Base-by-base conservation (phyloP, 2,113 vertebrate species). In the Cyanoderma ruficeps region DNA sequence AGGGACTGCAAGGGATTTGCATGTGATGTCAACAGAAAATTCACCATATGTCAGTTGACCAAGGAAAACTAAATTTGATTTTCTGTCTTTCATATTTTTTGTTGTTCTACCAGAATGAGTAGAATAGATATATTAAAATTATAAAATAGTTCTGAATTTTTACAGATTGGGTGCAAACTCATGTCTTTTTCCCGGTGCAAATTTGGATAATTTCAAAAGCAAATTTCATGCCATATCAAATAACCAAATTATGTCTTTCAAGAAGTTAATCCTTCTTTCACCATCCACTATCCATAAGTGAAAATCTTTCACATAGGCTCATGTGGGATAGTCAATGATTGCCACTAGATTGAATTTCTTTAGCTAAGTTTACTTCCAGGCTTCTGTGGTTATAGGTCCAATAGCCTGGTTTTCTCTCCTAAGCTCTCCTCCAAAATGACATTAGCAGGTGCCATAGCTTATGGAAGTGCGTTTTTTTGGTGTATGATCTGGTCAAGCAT, bases 251-350 rank as follows among this genome's bases (percentile, higher is more conserved):
- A 21, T 19, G 20, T 75, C 20, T 44, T 49, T 85, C 24, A 85
- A 44, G 11, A 52, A 72, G 21, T 70, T 59, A 23, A 27, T 80
- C 15, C 14, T 33, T 67, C 91, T 72, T 72, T 46, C 37, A 70
- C 12, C 4, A 31, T 35, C 13, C 0, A 0, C 8, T 47, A 42
- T 31, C 9, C 0, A 0, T n/a, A 78, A 65, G 15, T 23, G 1
- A 72, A 69, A 94, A 52, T 44, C 16, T 67, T 65, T 10, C 35
- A n/a, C 21, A 64, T 4, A 35, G 56, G 50, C 13, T 63, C 27
- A 49, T 31, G 4, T 78, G 11, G 65, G 20, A 59, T 9, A 49
- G 10, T n/a, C 23, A 74, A 33, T 44, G 31, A 30, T 18, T 63
- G 15, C 21, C 85, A 50, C 4, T 13, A 56, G 3, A 12, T 18